Evolutionary conservation across 2,888 invertebrate genomes (phyloP).

Genomic region (Pomacea canaliculata): DNA sequence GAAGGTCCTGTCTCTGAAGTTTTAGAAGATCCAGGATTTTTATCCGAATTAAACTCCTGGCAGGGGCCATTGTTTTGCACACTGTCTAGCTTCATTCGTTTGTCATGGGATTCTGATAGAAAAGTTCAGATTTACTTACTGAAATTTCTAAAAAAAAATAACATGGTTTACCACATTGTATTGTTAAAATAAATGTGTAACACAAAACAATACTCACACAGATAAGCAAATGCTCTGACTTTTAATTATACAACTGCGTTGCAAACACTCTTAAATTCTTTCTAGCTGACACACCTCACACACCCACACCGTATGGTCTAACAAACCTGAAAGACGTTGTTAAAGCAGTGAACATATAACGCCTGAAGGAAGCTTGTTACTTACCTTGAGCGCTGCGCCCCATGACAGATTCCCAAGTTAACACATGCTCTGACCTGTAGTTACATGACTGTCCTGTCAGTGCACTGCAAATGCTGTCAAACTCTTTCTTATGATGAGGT

Average conservation of each 20-base stretch:
- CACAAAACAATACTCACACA: no score
- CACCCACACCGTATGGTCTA: no score
- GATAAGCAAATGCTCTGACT: no score
- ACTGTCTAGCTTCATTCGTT: conserved; percentile 13
- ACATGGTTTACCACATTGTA: no score
- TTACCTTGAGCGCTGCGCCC: not conserved
- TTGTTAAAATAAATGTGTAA: no score
- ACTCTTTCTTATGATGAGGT: conserved; percentile 56
- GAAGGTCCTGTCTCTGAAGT: not conserved
- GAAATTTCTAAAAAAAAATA: no score
- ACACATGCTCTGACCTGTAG: conserved; percentile 40
- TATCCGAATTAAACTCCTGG: not conserved
- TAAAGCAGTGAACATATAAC: no score
- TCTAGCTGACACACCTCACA: no score
- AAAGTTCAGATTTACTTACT: not conserved
- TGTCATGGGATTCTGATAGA: conserved; percentile 8
- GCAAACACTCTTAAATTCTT: no score
- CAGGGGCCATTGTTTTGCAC: not conserved
- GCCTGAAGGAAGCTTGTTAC: no score
- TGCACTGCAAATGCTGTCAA: conserved; percentile 52
- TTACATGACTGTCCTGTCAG: conserved; percentile 59
- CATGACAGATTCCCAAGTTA: not conserved
- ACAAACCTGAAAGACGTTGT: no score
- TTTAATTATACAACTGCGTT: no score
- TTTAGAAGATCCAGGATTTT: not conserved